Percentiles rank a stretch among this genome's conserved stretches.
Evolutionary conservation across 1,140 invertebrate genomes (phyloP).

Genomic region (Nebria ingens): DNA sequence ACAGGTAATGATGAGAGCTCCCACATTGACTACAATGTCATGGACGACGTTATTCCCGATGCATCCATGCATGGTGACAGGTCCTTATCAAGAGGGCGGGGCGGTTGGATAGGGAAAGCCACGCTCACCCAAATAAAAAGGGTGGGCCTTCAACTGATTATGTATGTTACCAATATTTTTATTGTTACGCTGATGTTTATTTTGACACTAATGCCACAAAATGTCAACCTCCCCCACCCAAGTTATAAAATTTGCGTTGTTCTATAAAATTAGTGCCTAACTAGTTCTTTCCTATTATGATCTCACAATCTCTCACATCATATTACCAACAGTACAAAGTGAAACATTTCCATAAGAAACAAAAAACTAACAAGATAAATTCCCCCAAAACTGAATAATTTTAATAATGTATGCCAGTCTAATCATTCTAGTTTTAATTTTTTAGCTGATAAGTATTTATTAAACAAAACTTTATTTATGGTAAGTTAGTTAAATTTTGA

Average conservation of each 20-base stretch:
- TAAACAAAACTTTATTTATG: not conserved
- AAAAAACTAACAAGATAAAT: not conserved
- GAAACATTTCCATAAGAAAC: constrained; percentile 9
- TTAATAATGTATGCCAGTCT: not conserved
- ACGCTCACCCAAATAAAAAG: not conserved
- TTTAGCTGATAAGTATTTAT: constrained; percentile 6
- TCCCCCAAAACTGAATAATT: not conserved
- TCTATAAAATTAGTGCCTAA: constrained; percentile 6
- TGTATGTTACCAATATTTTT: not conserved
- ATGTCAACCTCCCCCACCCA: not conserved
- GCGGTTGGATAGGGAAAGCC: constrained; percentile 31
- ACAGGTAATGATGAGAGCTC: constrained; percentile 55
- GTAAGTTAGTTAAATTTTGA: constrained; percentile 5
- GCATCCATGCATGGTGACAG: constrained; percentile 71
- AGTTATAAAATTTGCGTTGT: too few relatives aligned
- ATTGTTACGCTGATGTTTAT: not conserved
- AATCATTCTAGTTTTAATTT: constrained; percentile 5
- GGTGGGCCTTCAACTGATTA: constrained; percentile 2
- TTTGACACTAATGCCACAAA: not conserved
- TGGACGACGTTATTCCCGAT: constrained; percentile 77
- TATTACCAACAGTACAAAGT: constrained; percentile 10
- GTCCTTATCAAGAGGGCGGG: constrained; percentile 62
- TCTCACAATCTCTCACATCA: constrained; percentile 7
- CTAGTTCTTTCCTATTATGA: constrained; percentile 7
- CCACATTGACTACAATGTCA: constrained; percentile 65